Percentiles rank a stretch among this genome's conserved stretches.
These are phyloP conservation scores for Frieseomelitta varia DNA, from an alignment of 1,140 invertebrate species.

Conservation along the genomic window DNA sequence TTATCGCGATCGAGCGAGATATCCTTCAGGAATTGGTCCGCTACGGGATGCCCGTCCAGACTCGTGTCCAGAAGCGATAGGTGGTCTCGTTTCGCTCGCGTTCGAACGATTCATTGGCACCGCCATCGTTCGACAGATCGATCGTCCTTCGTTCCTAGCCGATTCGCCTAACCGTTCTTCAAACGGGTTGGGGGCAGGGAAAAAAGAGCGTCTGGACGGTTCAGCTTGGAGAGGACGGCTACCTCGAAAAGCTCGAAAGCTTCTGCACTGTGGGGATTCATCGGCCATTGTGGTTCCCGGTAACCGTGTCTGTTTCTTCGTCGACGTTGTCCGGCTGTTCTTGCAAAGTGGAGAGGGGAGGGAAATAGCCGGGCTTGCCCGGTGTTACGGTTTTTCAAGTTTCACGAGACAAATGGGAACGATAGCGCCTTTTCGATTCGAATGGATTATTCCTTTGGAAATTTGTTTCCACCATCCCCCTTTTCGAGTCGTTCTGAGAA, in stretches of 20 bases:
- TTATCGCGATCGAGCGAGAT: slow-evolving; percentile 74
- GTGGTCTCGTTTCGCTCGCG: slow-evolving; percentile 70
- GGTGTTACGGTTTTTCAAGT: background rate
- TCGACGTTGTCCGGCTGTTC: slow-evolving; percentile 1
- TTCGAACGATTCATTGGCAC: slow-evolving; percentile 75
- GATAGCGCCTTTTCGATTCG: background rate
- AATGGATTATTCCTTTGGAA: background rate
- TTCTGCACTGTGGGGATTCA: background rate
- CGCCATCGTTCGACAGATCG: slow-evolving; percentile 71
- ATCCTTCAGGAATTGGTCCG: slow-evolving; percentile 64
- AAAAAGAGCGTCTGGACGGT: background rate
- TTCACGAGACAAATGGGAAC: background rate
- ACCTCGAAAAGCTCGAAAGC: slow-evolving; percentile 13
- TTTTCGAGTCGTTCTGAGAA: background rate
- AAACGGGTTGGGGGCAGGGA: background rate
- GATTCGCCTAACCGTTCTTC: slow-evolving; percentile 8
- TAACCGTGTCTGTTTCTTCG: slow-evolving; percentile 10
- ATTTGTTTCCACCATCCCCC: background rate
- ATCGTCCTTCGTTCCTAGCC: slow-evolving; percentile 62
- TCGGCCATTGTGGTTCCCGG: slow-evolving; percentile 6
- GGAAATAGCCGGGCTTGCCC: background rate
- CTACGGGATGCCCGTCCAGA: slow-evolving; percentile 36
- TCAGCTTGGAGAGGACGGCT: background rate
- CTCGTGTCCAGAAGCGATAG: slow-evolving; percentile 56
- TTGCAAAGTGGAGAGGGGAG: background rate